Percentiles rank a stretch among this genome's conserved stretches.
phyloP scores from a whole-genome alignment of 2,888 invertebrate species.

The Oxycera nigricornis region DNA sequence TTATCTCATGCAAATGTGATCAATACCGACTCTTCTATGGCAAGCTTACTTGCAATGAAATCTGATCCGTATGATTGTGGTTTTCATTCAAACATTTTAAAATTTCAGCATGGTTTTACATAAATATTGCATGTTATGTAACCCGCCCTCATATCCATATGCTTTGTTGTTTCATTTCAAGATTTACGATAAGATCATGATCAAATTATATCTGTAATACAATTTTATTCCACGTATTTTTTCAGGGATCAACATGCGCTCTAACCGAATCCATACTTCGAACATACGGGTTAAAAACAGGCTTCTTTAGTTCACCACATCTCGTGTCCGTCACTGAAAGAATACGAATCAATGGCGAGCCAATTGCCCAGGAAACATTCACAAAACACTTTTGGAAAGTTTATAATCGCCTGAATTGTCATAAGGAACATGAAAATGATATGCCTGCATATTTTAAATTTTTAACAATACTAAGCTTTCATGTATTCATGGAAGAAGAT shows the following conservation, averaged over 20 bases:
- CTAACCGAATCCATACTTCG: conserved; percentile 89
- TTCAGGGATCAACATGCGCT: conserved; percentile 88
- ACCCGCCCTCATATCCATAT: no score
- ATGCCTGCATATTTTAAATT: conserved; percentile 97
- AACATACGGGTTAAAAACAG: conserved; percentile 83
- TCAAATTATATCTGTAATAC: no score
- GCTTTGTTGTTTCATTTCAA: no score
- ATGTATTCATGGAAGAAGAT: conserved; percentile 83
- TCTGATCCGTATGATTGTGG: no score
- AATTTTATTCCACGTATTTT: neutral
- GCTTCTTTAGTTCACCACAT: conserved; percentile 97
- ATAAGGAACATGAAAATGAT: conserved; percentile 67
- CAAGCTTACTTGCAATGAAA: no score
- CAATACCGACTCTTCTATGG: no score
- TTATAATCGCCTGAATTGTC: conserved; percentile 68
- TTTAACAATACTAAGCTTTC: conserved; percentile 88
- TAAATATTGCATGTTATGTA: no score
- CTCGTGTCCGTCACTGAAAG: conserved; percentile 90
- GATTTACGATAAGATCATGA: no score
- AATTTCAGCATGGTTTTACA: no score
- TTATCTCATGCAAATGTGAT: no score
- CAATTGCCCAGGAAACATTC: conserved; percentile 78
- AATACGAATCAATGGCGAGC: conserved; percentile 84
- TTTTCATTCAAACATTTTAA: no score
- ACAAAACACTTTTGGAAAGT: conserved; percentile 82